phyloP scores from a whole-genome alignment of 2,888 invertebrate species.

The Cataglyphis altisquamis region DNA sequence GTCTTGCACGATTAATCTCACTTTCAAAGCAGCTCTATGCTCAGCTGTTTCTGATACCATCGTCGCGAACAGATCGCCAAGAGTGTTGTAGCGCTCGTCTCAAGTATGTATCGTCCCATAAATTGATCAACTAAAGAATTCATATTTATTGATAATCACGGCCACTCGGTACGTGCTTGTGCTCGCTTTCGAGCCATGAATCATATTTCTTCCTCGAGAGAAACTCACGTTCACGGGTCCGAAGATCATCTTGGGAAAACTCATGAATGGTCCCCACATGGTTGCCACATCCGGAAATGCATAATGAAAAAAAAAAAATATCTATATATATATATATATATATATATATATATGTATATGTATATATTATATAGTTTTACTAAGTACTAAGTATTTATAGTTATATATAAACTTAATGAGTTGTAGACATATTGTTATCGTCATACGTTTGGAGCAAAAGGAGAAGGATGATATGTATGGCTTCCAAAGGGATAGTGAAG shows the following conservation, averaged over 20 bases:
- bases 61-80: conserved; percentile 22
- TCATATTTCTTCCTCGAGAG: conserved; percentile 20
- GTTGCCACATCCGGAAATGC: not conserved
- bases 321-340: no score
- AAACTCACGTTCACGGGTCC: conserved; percentile 6
- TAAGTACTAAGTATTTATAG: not conserved
- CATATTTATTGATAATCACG: conserved; percentile 24
- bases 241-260: conserved; percentile 24
- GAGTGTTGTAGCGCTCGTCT: not conserved
- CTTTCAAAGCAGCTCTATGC: conserved; percentile 75
- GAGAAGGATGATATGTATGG: not conserved
- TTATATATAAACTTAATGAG: not conserved
- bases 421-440: not conserved
- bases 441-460: not conserved
- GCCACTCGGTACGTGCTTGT: not conserved
- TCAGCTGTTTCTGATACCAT: conserved; percentile 50
- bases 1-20: conserved; percentile 74
- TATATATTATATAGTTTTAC: not conserved
- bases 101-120: conserved; percentile 28
- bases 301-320: not conserved
- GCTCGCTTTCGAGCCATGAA: conserved; percentile 20
- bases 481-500: conserved; percentile 41
- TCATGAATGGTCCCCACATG: not conserved
- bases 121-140: conserved; percentile 7
- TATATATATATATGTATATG: no score